Conservation (phyloP, 2,797 vertebrate genomes). For the Telmatherina bonti region DNA sequence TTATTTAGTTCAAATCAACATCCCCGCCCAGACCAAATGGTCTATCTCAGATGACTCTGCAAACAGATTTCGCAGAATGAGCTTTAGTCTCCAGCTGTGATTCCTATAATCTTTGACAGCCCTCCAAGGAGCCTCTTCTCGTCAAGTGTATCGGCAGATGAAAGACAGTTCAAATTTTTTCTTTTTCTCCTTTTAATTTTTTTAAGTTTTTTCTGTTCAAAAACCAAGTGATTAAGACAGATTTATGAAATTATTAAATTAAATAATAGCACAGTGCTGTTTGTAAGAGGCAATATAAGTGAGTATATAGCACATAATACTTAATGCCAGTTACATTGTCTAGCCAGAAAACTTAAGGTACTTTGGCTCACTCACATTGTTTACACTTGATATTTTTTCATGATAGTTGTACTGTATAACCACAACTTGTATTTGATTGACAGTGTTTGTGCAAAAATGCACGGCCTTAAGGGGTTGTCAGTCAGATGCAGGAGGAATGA, state of each 20-base stretch:
- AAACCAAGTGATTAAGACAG: slow-evolving; percentile 40
- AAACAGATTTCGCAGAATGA: slow-evolving; percentile 82
- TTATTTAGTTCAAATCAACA: slow-evolving; percentile 79
- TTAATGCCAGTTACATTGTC: slow-evolving; percentile 15
- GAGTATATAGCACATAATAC: not conserved
- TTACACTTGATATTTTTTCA: slow-evolving; percentile 23
- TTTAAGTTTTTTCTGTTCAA: slow-evolving; percentile 51
- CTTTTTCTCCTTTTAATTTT: slow-evolving; percentile 46
- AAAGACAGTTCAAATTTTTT: slow-evolving; percentile 19
- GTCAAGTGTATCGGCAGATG: slow-evolving; percentile 52
- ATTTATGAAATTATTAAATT: slow-evolving; percentile 30
- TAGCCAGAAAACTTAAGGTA: slow-evolving; percentile 16
- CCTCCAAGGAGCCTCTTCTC: slow-evolving; percentile 63
- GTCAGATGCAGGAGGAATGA: slow-evolving; percentile 44
- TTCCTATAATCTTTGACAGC: slow-evolving; percentile 71
- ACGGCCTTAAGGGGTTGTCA: slow-evolving; percentile 51
- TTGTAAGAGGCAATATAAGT: not conserved
- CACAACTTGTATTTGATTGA: slow-evolving; percentile 53
- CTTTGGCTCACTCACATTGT: slow-evolving; percentile 11
- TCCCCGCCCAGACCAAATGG: slow-evolving; percentile 76
- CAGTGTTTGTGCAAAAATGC: slow-evolving; percentile 59
- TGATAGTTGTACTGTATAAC: slow-evolving; percentile 25
- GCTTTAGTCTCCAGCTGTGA: slow-evolving; percentile 62
- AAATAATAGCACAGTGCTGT: slow-evolving; percentile 3
- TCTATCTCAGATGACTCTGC: slow-evolving; percentile 79